Evolutionary conservation across 2,888 invertebrate species (phyloP), one percentile per base, ranked within the genome.

Genomic region (Eilema griseolum): DNA sequence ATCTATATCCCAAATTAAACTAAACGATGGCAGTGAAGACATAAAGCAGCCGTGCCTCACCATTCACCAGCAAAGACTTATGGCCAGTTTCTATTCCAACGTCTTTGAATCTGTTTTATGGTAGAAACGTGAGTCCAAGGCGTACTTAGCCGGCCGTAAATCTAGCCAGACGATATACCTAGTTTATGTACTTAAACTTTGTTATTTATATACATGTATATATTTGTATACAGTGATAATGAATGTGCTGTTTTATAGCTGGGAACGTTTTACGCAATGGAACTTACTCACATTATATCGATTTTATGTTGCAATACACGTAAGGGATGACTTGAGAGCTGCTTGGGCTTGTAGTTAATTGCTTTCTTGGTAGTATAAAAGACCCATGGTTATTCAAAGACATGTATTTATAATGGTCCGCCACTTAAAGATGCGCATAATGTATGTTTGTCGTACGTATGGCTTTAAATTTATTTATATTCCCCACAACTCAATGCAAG

Each of bases 101-200:
- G 77, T 76, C 81, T 80, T 80, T 86, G 88, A 92, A 90, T 90
- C 92, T 90, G 90, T 90, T 94, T 94, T 94, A 94, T 92, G 88
- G 90, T 80, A 69, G 78, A 80, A 85, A 94, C 94, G 94, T 94
- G 94, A 87, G 89, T 85, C 89, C 83, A 82, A 85, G 83, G 79
- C 81, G 79, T 81, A 80, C 81, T 81, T 91, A 91, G 88, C 79
- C 80, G 86, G 76, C 89, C 90, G 91, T 91, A 91, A 91, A 91
- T 90, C 89, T 89, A 82, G 72, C 73, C 75, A 72, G 78, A 74
- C 78, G 78, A 81, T 80, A 80, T 78, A 81, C 79, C 78, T 77
- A 80, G 70, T 82, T 78, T 78, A 81, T 74, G 73, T 80, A 75
- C 71, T 75, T 76, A 78, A 71, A 74, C 74, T 81, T 41, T 63